Percentiles rank a stretch among this genome's conserved stretches.
These are phyloP conservation scores for Drosophila pseudotalamancana DNA, from an alignment of 2,888 invertebrate species.

Conservation along the genomic window DNA sequence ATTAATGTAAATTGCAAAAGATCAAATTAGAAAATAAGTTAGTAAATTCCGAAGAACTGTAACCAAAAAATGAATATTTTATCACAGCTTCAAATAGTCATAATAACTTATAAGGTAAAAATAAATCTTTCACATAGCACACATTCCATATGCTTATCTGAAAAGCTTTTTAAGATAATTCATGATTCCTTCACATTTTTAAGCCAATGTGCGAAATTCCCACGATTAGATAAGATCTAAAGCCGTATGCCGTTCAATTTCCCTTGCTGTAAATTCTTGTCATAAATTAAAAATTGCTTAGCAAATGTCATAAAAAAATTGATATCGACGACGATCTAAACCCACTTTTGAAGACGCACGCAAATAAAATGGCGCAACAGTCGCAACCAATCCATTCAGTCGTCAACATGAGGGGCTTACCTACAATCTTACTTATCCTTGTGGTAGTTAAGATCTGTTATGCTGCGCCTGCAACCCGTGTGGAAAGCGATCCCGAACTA, in stretches of 20 bases:
- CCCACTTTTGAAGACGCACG: neutral
- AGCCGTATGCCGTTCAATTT: neutral
- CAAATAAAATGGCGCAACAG: conserved; percentile 7
- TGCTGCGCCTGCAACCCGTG: conserved; percentile 26
- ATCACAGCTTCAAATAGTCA: too few species aligned
- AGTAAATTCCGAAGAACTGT: too few species aligned
- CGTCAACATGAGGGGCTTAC: conserved; percentile 39
- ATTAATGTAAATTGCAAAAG: too few species aligned
- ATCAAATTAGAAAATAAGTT: too few species aligned
- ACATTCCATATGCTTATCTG: too few species aligned
- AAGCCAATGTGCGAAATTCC: neutral
- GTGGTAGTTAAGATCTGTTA: neutral
- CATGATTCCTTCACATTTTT: neutral
- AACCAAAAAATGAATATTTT: too few species aligned
- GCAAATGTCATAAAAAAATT: conserved; percentile 19
- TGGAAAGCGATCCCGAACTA: conserved; percentile 88
- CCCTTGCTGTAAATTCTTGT: conserved; percentile 10
- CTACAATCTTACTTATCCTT: neutral
- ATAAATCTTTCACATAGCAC: too few species aligned
- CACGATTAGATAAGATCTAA: conserved; percentile 36
- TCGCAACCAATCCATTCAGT: conserved; percentile 4
- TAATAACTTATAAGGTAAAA: too few species aligned
- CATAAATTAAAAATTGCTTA: conserved; percentile 13
- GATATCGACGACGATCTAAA: neutral
- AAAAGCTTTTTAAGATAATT: neutral